A percentile compares a stretch with the other conserved stretches of the same genome.
phyloP scores from a whole-genome alignment of 2,113 vertebrate genomes.

The Myiozetetes cayanensis region DNA sequence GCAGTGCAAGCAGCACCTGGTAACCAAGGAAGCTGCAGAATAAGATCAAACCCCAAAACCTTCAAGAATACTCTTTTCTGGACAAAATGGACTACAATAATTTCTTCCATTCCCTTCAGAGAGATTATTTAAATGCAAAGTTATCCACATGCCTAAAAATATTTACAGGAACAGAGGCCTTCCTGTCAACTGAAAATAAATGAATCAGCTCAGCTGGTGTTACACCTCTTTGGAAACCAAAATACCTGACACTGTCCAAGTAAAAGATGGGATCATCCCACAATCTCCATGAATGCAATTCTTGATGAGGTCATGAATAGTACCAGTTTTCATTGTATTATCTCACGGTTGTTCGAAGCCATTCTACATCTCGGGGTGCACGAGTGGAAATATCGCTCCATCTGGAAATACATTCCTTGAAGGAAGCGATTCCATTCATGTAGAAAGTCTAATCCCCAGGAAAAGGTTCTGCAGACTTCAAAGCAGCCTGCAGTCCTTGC shows the following conservation, averaged over 20 bases:
- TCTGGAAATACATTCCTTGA: background rate
- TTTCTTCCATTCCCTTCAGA: background rate
- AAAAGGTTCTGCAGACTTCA: slow-evolving; percentile 34
- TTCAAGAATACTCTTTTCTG: background rate
- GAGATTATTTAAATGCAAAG: background rate
- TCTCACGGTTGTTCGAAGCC: background rate
- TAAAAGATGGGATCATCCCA: background rate
- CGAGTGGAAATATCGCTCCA: background rate
- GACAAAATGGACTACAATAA: background rate
- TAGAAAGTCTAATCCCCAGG: slow-evolving; percentile 7
- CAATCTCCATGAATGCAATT: background rate
- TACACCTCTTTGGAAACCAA: background rate
- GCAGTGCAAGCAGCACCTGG: background rate
- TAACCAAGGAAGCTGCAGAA: background rate
- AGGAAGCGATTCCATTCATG: background rate
- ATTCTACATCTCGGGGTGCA: background rate
- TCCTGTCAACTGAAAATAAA: slow-evolving; percentile 20
- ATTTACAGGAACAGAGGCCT: background rate
- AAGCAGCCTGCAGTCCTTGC: background rate
- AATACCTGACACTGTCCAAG: background rate
- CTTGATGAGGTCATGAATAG: slow-evolving; percentile 15
- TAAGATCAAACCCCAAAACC: background rate
- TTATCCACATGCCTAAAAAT: background rate
- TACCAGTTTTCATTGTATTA: background rate
- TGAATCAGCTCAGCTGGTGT: background rate